These are phyloP conservation scores for Momotus momota DNA, from an alignment of 2,797 vertebrate species.

Conservation along the genomic window DNA sequence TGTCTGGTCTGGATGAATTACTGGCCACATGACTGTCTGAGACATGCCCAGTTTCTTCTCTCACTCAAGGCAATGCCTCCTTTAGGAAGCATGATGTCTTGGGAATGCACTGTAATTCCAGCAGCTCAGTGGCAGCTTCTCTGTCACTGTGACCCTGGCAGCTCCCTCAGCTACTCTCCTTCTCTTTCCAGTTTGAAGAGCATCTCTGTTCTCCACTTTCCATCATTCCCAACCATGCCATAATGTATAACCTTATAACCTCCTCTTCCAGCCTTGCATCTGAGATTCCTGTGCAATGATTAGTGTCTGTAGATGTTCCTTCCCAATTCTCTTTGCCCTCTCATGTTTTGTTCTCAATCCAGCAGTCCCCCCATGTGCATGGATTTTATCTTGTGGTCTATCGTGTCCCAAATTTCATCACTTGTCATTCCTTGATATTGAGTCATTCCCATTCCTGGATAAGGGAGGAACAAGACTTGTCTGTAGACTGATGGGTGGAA, in stretches of 20 bases:
- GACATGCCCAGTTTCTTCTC: neutral
- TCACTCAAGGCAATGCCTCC: neutral
- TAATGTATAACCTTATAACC: neutral
- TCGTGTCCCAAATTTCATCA: neutral
- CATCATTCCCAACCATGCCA: neutral
- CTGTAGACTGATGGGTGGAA: neutral
- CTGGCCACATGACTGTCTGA: neutral
- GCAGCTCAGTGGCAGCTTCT: neutral
- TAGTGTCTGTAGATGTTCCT: neutral
- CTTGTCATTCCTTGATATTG: neutral
- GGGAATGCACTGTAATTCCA: neutral
- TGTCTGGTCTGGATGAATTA: neutral
- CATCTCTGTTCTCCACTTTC: neutral
- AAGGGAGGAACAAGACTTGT: neutral
- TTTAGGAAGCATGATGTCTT: neutral
- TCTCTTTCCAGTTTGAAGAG: neutral
- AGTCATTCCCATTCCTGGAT: neutral
- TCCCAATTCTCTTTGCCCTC: neutral
- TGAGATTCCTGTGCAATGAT: neutral
- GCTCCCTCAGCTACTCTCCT: neutral
- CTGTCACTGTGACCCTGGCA: neutral
- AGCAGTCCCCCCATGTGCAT: neutral
- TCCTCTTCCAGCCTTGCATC: neutral
- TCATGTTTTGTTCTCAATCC: neutral
- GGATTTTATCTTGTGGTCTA: neutral